Evolutionary conservation across 2,797 vertebrate genomes (phyloP).

Genomic region (Mormyrus hasselquistii): DNA sequence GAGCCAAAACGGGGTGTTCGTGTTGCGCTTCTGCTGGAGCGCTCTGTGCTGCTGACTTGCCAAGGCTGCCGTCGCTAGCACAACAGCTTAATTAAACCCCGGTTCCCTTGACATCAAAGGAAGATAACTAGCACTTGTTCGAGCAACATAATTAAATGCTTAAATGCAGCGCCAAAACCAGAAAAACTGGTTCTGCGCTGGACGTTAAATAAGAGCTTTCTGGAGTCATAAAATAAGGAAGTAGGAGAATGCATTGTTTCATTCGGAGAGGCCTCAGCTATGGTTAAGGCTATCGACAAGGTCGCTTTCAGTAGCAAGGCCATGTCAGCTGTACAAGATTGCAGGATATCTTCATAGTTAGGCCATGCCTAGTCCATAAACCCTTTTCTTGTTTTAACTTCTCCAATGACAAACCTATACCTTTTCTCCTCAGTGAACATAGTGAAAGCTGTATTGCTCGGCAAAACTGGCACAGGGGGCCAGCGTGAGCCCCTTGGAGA

Average conservation of each 20-base stretch:
- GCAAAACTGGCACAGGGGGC: background rate
- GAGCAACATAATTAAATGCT: slow-evolving; percentile 14
- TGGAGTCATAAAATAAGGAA: background rate
- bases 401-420: background rate
- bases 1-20: background rate
- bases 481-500: background rate
- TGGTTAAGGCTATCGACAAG: background rate
- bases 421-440: background rate
- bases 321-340: background rate
- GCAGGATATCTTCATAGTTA: background rate
- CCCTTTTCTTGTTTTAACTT: background rate
- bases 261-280: background rate
- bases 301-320: background rate
- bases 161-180: background rate
- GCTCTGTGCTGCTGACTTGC: background rate
- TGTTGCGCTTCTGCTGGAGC: background rate
- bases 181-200: slow-evolving; percentile 2
- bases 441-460: too few species aligned
- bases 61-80: background rate
- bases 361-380: background rate
- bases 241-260: background rate
- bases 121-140: background rate
- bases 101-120: slow-evolving; percentile 5
- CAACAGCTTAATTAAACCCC: slow-evolving; percentile 1
- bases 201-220: background rate